Percentiles rank a stretch among this genome's conserved stretches.
Evolutionary conservation across 2,113 vertebrate species (phyloP).

Genomic region (Sigmodon hispidus): DNA sequence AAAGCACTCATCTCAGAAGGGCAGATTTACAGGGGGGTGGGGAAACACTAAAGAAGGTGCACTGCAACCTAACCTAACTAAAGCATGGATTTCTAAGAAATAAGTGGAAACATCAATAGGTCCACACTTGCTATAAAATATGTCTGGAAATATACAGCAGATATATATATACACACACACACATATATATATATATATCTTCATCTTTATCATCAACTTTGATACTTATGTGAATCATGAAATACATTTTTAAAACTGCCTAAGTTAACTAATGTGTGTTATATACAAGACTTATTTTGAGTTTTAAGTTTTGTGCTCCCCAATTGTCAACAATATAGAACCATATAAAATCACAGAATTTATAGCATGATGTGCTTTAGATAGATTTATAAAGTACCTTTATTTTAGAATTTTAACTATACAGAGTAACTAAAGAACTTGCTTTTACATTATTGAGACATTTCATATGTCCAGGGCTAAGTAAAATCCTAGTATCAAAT

Average conservation of each 20-base stretch:
- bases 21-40: conserved; percentile 45
- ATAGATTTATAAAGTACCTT: conserved; percentile 39
- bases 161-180: not conserved
- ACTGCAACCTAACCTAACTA: conserved; percentile 36
- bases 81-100: conserved; percentile 55
- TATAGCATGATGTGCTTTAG: conserved; percentile 49
- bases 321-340: conserved; percentile 52
- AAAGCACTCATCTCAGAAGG: conserved; percentile 45
- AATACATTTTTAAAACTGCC: conserved; percentile 25
- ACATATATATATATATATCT: conserved; percentile 24
- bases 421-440: conserved; percentile 44
- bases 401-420: conserved; percentile 47
- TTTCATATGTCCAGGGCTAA: conserved; percentile 54
- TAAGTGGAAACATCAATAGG: conserved; percentile 33
- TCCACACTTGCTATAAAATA: conserved; percentile 42
- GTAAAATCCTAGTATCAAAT: conserved; percentile 58
- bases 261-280: conserved; percentile 16
- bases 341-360: not conserved
- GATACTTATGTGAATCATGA: conserved; percentile 28
- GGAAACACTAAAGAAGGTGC: conserved; percentile 33
- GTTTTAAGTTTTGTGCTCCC: conserved; percentile 56
- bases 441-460: conserved; percentile 52
- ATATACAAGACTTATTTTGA: conserved; percentile 56
- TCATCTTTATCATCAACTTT: conserved; percentile 28
- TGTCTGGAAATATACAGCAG: conserved; percentile 45